Percentiles rank a stretch among this genome's conserved stretches.
These are phyloP conservation scores for Rhamphomyia laevipes DNA, from an alignment of 2,888 invertebrate species.

Conservation along the genomic window DNA sequence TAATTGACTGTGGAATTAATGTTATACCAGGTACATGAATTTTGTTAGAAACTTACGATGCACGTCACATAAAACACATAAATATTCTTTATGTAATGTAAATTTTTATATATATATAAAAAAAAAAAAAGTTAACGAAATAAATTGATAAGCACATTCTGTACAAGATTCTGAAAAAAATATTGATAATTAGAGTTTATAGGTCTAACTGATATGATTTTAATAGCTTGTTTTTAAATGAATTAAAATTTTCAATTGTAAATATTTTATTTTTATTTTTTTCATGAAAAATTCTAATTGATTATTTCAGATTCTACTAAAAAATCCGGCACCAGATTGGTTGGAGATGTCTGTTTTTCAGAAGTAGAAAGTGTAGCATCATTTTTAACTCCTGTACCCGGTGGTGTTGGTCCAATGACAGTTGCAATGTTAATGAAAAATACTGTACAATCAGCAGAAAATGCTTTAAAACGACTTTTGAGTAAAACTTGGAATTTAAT, in stretches of 20 bases:
- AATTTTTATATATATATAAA: too few species aligned
- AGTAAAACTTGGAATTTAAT: slow-evolving; percentile 58
- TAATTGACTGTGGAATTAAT: slow-evolving; percentile 98
- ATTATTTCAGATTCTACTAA: slow-evolving; percentile 54
- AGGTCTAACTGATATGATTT: too few species aligned
- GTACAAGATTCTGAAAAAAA: too few species aligned
- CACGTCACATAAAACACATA: too few species aligned
- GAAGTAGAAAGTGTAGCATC: slow-evolving; percentile 72
- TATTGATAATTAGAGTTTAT: too few species aligned
- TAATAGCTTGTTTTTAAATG: neutral
- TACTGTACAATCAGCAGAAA: slow-evolving; percentile 73
- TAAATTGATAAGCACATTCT: neutral
- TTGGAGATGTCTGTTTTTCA: slow-evolving; percentile 89
- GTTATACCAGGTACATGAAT: slow-evolving; percentile 60
- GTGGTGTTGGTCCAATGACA: slow-evolving; percentile 99
- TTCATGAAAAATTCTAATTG: neutral
- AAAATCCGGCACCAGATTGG: slow-evolving; percentile 67
- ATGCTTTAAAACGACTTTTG: slow-evolving; percentile 43
- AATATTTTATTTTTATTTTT: neutral
- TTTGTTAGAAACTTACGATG: neutral
- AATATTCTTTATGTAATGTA: too few species aligned
- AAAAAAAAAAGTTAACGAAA: neutral
- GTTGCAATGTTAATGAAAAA: slow-evolving; percentile 97
- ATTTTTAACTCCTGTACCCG: slow-evolving; percentile 88
- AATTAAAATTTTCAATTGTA: neutral